Conservation (phyloP, 2,113 vertebrate species). For the Hippopotamus amphibius region DNA sequence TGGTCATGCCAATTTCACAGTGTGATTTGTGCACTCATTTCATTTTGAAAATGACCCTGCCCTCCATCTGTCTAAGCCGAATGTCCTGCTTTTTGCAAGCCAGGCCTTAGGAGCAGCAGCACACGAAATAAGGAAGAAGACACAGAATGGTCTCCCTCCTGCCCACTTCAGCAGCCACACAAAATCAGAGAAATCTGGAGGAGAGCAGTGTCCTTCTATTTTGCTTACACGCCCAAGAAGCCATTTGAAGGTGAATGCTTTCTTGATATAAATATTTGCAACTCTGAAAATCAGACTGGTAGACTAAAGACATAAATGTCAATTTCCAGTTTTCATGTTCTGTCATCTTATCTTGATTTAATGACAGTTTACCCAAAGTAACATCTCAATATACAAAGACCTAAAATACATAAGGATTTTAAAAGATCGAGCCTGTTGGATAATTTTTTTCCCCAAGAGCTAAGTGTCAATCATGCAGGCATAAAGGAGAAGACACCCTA, state of each 20-base stretch:
- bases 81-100: constrained; percentile 77
- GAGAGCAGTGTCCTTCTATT: neutral
- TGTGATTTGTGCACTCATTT: constrained; percentile 81
- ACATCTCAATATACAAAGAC: neutral
- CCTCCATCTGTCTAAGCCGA: constrained; percentile 83
- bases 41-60: constrained; percentile 82
- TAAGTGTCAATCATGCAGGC: neutral
- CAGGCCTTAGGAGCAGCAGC: constrained; percentile 65
- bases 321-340: constrained; percentile 33
- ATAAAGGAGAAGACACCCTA: neutral
- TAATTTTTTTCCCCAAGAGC: neutral
- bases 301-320: neutral
- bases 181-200: neutral
- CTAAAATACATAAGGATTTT: neutral
- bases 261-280: neutral
- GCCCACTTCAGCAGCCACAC: neutral
- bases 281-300: neutral
- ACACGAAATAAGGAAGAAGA: constrained; percentile 58
- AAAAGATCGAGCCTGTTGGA: constrained; percentile 2
- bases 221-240: constrained; percentile 32
- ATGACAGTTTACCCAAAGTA: neutral
- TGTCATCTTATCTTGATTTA: constrained; percentile 54
- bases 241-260: constrained; percentile 46
- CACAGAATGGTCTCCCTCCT: constrained; percentile 28
- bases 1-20: constrained; percentile 78